Evolutionary conservation across 2,113 vertebrate genomes (phyloP), one percentile per base, ranked within the genome.

Genomic region (Cheilinus undulatus): DNA sequence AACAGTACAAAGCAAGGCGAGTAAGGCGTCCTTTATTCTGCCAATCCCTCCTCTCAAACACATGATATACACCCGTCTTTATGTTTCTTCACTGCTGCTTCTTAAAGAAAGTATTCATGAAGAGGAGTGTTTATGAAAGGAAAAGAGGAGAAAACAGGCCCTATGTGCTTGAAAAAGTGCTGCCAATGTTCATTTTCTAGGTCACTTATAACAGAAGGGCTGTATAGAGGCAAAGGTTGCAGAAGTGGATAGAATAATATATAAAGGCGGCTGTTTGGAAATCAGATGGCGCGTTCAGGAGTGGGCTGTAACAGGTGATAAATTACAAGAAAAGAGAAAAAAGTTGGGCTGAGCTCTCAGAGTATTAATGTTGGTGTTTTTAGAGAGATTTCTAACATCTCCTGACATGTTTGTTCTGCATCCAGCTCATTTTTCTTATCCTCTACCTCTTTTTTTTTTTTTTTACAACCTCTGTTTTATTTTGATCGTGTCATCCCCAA

Each of bases 401-500:
- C 65, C 83, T 91, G 93, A 90, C 89, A 88, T 87, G 83, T 89
- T 92, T 86, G 76, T 69, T 90, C 81, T 91, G 30, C 45, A 38
- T 84, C 69, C 80, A 73, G 58, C 73, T 71, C 69, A 48, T 81
- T 88, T 76, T 75, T 34, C 60, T 69, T 22, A 22, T 61, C 70
- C 43, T 82, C 58, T 75, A n/a, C 57, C 53, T 22, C 28, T 45
- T 61, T 58, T 66, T 62, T 42, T 38, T n/a, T 76, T 80, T 54
- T n/a, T n/a, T n/a, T n/a, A n/a, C n/a, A n/a, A n/a, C n/a, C 62
- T 83, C 66, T 85, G 67, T 81, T 78, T 57, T 76, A 71, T 90
- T 88, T 70, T 75, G 90, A 78, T n/a, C 57, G 32, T 92, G 91
- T 93, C 91, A 87, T 90, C 89, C 87, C 12, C 77, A 84, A 84